Base-by-base conservation (phyloP, 2,888 invertebrate genomes). In the Hydrotaea cyrtoneurina region DNA sequence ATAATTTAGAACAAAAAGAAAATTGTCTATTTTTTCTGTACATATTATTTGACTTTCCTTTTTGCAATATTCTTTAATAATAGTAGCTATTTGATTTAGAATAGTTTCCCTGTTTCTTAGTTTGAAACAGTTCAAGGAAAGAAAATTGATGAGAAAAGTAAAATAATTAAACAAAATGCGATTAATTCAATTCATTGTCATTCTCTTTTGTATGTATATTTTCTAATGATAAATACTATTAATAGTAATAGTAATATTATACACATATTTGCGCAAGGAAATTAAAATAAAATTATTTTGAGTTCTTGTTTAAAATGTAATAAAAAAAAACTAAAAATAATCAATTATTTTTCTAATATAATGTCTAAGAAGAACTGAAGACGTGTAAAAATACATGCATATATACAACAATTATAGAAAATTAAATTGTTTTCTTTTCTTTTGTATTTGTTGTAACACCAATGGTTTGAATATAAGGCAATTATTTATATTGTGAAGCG, bases 11-110 rank as follows among this genome's bases (percentile, higher is more conserved):
- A 55, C 53, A 55, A 55, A 73, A 19, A 55, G 11, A 73, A 17
- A 39, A 39, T 21, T 76, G 36, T 59, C 15, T 79, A 77, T 83
- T 36, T 80, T 80, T 53, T 75, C 57, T 83, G 83, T 84, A 84
- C 19, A 83, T 75, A 83, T 77, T 55, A 66, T 53, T 21, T 62
- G 23, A 17, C 21, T 43, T 62, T 77, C 39, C 21, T 31, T 36
- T 53, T 59, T 55, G 69, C 73, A 17, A 59, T 23, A 69, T 66
- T 64, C 36, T 5, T 50, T 69, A 69, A 23, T 69, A 23, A 21
- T 69, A 69, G 21, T 69, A 23, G 31, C 31, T 31, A 31, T 21
- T 46, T 43, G 7, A 46, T 46, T 46, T 69, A 69, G 69, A 19
- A 26, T 43, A 64, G 2, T 73, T 64, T 69, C 7, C 31, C 31